Evolutionary conservation across 30 jellyfish, hydroid and myxozoan species (phyloP), one percentile per base, ranked within the genome.

Genomic region (Aurelia aurita): DNA sequence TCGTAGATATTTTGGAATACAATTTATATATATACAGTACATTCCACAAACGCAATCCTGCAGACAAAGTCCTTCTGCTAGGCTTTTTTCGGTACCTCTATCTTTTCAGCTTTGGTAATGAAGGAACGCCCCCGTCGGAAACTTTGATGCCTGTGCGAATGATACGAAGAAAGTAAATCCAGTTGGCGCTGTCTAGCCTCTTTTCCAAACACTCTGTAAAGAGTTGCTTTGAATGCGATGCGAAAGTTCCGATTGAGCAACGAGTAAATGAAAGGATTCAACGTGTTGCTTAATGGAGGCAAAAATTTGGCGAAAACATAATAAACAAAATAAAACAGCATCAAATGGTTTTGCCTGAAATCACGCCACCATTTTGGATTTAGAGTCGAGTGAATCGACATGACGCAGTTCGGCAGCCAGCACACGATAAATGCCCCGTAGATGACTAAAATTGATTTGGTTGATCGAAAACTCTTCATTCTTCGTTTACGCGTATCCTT

Each of bases 361-460:
- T 71, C 35, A 69, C 10, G 19, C 82, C 88, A 91, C 88, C 89
- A 69, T 18, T 28, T 39, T 3, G 87, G 76, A 64, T 70, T 27
- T 39, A 58, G 80, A 26, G 21, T 39, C 1, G 93, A 51, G 82
- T 90, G 84, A 22, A 91, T 44, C 1, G 93, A 60, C 34, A 91
- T 85, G 1, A 79, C 64, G 34, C 94, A 74, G 65, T 60, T 94
- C 23, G 98, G 98, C 61, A 91, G 44, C 96, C 96, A 91, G 79
- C 96, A 91, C 43, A 85, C 77, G 44, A 79, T 70, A 55, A 91
- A 91, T 11, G 95, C 93, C 26, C 96, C 98, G 29, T 82, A 91
- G 32, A 91, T 91, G 55, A 86, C 79, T 0, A 93, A 62, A 18
- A 91, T 49, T n/a, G 98, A 69, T 72, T 64, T 79, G 21, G 94